These are phyloP conservation scores for Drosophila seclusa DNA, from an alignment of 2,888 invertebrate species.

Conservation along the genomic window DNA sequence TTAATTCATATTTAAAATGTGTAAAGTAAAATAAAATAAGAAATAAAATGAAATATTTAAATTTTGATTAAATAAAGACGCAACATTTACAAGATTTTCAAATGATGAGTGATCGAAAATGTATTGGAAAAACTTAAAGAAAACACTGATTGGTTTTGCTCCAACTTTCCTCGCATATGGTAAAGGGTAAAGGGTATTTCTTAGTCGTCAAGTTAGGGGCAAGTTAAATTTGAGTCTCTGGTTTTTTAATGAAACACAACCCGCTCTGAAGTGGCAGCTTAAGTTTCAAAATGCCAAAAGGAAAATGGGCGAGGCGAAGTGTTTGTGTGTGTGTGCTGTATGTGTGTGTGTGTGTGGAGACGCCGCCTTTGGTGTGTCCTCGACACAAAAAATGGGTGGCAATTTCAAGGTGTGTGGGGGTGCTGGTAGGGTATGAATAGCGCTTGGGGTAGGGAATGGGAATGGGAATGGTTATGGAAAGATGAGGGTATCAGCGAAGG, in stretches of 20 bases:
- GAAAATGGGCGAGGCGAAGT: constrained; percentile 61
- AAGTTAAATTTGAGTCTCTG: constrained; percentile 11
- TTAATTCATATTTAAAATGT: not conserved
- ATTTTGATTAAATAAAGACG: not conserved
- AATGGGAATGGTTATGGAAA: constrained; percentile 3
- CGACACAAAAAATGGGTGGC: constrained; percentile 4
- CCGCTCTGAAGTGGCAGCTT: constrained; percentile 71
- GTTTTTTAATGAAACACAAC: constrained; percentile 73
- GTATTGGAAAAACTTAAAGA: not conserved
- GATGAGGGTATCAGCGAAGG: constrained; percentile 24
- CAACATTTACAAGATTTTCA: not conserved
- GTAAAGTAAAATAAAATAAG: not conserved
- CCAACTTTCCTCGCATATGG: not conserved
- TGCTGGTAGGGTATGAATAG: not conserved
- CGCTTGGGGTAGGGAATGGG: constrained; percentile 4
- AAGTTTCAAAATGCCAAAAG: constrained; percentile 72
- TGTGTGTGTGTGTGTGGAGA: constrained; percentile 8
- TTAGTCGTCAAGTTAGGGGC: not conserved
- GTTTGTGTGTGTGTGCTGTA: not conserved
- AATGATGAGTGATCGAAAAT: too few relatives aligned
- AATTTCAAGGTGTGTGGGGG: not conserved
- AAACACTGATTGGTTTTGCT: not conserved
- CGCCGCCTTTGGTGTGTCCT: constrained; percentile 15
- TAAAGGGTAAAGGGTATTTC: constrained; percentile 3
- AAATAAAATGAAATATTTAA: not conserved